These are phyloP conservation scores for Tragelaphus imberbis DNA, from an alignment of 2,113 vertebrate genomes.

Conservation along the genomic window DNA sequence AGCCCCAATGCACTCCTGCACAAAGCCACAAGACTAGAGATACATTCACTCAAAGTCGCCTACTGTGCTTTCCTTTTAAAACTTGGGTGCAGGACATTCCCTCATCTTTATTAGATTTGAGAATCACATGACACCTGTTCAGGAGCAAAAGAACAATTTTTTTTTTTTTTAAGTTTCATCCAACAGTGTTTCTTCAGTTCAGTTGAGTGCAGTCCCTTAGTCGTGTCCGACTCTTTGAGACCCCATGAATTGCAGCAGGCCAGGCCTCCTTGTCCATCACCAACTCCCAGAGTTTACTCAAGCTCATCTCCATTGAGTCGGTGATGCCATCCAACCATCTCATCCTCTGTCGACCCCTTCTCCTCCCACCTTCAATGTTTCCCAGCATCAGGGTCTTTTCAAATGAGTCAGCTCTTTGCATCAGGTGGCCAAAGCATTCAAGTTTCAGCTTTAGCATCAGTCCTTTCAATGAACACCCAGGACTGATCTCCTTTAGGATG, in stretches of 20 bases:
- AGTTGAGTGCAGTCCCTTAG: not conserved
- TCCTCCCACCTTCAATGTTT: not conserved
- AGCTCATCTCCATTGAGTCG: not conserved
- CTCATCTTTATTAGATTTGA: not conserved
- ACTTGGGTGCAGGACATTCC: not conserved
- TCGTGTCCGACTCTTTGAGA: not conserved
- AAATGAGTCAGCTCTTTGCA: not conserved
- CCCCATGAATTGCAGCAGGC: not conserved
- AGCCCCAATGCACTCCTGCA: not conserved
- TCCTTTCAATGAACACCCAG: not conserved
- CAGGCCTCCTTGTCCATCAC: not conserved
- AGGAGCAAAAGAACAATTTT: not conserved
- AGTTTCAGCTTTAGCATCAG: not conserved
- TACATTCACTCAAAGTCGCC: not conserved
- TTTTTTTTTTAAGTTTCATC: not conserved
- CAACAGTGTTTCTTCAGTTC: not conserved
- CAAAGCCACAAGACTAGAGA: not conserved
- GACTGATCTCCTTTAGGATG: not conserved
- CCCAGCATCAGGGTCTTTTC: not conserved
- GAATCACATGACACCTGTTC: not conserved
- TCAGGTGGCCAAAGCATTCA: not conserved
- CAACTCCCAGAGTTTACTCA: not conserved
- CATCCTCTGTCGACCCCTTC: not conserved
- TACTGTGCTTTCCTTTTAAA: not conserved
- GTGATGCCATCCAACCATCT: not conserved